These are phyloP conservation scores for Sternarchorhynchus goeldii DNA, from an alignment of 2,797 vertebrate species.

Conservation along the genomic window DNA sequence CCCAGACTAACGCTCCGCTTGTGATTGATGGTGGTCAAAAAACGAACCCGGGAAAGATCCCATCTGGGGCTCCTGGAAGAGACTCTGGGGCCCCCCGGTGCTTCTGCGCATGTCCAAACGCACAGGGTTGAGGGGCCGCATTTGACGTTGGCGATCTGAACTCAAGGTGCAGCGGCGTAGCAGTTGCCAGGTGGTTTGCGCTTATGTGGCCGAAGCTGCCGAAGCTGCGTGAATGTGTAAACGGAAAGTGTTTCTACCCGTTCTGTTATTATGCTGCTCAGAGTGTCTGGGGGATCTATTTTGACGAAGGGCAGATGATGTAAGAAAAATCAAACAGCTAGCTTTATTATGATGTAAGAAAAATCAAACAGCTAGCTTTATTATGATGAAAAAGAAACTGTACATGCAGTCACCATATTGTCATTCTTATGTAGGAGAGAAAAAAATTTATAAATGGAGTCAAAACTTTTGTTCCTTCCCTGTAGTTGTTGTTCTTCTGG, in stretches of 20 bases:
- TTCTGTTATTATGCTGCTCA: background rate
- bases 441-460: background rate
- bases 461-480: background rate
- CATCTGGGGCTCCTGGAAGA: conserved; percentile 11
- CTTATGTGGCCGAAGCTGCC: no score
- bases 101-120: background rate
- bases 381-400: no score
- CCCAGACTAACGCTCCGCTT: conserved; percentile 15
- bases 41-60: conserved; percentile 27
- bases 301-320: no score
- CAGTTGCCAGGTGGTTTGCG: no score
- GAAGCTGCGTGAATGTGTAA: no score
- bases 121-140: no score
- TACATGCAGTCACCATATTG: background rate
- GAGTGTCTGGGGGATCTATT: background rate
- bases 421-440: background rate
- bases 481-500: conserved; percentile 23
- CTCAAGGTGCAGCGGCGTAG: background rate
- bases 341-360: no score
- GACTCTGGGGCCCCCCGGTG: background rate
- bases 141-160: background rate
- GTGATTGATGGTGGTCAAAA: conserved; percentile 50
- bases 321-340: no score
- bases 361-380: no score
- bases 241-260: no score